A percentile compares a stretch with the other conserved stretches of the same genome.
phyloP scores from a whole-genome alignment of 2,113 vertebrate genomes.

The Odontesthes bonariensis region DNA sequence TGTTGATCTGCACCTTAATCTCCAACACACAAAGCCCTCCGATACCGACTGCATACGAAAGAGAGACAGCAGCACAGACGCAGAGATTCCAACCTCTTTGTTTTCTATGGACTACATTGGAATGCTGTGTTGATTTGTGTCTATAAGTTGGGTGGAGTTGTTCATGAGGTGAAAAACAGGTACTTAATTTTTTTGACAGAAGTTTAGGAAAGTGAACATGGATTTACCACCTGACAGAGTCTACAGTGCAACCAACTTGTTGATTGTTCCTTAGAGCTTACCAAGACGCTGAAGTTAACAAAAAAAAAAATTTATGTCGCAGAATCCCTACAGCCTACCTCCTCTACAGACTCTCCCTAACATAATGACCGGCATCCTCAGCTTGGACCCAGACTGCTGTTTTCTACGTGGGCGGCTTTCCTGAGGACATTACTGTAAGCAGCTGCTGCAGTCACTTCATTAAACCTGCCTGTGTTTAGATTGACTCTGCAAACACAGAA shows the following conservation, averaged over 20 bases:
- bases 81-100: conserved; percentile 78
- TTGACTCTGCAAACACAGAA: not conserved
- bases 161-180: conserved; percentile 85
- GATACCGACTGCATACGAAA: conserved; percentile 10
- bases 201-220: not conserved
- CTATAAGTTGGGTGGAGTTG: conserved; percentile 84
- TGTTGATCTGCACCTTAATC: conserved; percentile 87
- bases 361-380: conserved; percentile 72
- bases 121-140: conserved; percentile 86
- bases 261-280: conserved; percentile 84
- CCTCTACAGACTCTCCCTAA: conserved; percentile 52
- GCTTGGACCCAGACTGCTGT: conserved; percentile 85
- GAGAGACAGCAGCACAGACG: not conserved
- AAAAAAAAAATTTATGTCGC: conserved; percentile 80
- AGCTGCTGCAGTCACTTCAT: conserved; percentile 3
- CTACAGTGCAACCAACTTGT: not conserved
- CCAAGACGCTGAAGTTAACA: conserved; percentile 86
- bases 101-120: conserved; percentile 90
- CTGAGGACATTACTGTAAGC: conserved; percentile 85
- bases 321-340: conserved; percentile 21
- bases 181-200: conserved; percentile 37
- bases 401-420: conserved; percentile 92
- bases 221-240: not conserved
- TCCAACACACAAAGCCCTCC: conserved; percentile 48
- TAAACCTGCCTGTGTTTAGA: not conserved